These are phyloP conservation scores for Aphidius gifuensis DNA, from an alignment of 1,140 invertebrate genomes.

Conservation along the genomic window DNA sequence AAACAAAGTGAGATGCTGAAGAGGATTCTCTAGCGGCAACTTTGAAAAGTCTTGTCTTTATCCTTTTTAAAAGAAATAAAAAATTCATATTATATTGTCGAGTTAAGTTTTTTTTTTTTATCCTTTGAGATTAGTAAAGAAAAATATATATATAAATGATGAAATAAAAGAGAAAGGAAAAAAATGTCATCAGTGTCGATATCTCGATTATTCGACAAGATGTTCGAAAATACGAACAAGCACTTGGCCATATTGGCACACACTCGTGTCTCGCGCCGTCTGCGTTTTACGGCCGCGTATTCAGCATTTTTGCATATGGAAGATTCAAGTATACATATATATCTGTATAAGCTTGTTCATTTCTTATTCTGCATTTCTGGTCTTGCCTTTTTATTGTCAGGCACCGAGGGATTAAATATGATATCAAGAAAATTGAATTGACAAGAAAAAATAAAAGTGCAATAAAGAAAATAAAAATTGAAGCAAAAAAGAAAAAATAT, in stretches of 20 bases:
- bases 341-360: constrained; percentile 24
- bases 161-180: constrained; percentile 1
- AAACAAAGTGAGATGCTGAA: not conserved
- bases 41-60: not conserved
- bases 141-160: not conserved
- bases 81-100: not conserved
- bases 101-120: not conserved
- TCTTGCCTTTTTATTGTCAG: too few species aligned
- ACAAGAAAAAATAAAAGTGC: too few species aligned
- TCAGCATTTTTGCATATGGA: constrained; percentile 53
- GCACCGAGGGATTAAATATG: too few species aligned
- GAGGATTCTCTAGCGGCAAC: not conserved
- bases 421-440: too few species aligned
- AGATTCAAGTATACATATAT: constrained; percentile 17
- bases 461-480: too few species aligned
- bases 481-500: too few species aligned
- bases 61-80: not conserved
- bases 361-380: constrained; percentile 17
- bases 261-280: constrained; percentile 35
- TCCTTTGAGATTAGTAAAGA: constrained; percentile 12
- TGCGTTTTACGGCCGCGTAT: constrained; percentile 52
- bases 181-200: constrained; percentile 20
- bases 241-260: constrained; percentile 46
- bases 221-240: constrained; percentile 20
- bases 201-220: constrained; percentile 20